Conservation (phyloP, 2,113 vertebrate genomes). For the Todiramphus chloris region DNA sequence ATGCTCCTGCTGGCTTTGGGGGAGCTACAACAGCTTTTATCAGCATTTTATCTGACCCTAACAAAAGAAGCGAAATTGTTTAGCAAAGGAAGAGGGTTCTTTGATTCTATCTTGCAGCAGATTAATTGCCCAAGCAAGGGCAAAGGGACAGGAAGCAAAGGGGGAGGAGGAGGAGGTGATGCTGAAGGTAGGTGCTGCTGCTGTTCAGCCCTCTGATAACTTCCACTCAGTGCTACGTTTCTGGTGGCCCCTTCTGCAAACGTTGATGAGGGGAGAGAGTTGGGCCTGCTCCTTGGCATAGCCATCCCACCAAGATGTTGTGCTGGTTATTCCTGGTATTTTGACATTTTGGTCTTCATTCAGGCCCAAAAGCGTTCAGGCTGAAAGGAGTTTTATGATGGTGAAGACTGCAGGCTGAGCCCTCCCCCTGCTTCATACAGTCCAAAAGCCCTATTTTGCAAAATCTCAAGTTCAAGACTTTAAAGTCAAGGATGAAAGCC, state of each 20-base stretch:
- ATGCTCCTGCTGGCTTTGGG: slow-evolving; percentile 23
- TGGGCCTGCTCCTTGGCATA: background rate
- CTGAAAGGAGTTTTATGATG: background rate
- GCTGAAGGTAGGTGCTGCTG: slow-evolving; percentile 32
- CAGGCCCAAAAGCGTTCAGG: background rate
- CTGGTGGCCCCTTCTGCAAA: background rate
- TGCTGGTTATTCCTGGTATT: background rate
- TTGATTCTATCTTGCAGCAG: slow-evolving; percentile 64
- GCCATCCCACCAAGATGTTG: background rate
- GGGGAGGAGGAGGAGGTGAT: slow-evolving; percentile 45
- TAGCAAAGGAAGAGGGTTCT: slow-evolving; percentile 61
- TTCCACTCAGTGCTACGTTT: background rate
- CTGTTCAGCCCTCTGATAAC: background rate
- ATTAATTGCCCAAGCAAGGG: slow-evolving; percentile 65
- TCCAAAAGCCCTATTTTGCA: background rate
- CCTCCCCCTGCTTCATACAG: background rate
- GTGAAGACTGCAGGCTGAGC: background rate
- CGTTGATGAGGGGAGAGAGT: background rate
- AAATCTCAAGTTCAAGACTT: background rate
- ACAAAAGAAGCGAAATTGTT: slow-evolving; percentile 55
- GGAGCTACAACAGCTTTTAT: slow-evolving; percentile 54
- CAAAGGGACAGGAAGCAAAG: slow-evolving; percentile 59
- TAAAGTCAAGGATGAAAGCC: background rate
- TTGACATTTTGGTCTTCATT: background rate
- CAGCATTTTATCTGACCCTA: slow-evolving; percentile 60